A percentile compares a stretch with the other conserved stretches of the same genome.
These are phyloP conservation scores for Drosophila guanche DNA, from an alignment of 1,140 invertebrate genomes.

Conservation along the genomic window DNA sequence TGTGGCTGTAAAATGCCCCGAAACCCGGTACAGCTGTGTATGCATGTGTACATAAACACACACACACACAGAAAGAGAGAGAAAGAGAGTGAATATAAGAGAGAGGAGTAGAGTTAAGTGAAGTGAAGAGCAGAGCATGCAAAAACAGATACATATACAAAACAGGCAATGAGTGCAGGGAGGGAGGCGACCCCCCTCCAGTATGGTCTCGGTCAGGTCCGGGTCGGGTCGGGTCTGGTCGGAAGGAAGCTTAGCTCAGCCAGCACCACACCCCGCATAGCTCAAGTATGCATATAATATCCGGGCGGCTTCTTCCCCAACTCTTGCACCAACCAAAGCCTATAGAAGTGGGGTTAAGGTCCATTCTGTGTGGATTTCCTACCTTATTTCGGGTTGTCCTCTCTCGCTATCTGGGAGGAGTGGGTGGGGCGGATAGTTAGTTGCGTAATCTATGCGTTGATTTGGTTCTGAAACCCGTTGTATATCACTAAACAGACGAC, in stretches of 20 bases:
- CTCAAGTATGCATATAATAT: slow-evolving; percentile 82
- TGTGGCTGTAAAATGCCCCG: slow-evolving; percentile 79
- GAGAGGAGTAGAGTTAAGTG: slow-evolving; percentile 17
- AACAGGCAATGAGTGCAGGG: slow-evolving; percentile 38
- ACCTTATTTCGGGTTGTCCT: slow-evolving; percentile 21
- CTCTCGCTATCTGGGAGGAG: neutral
- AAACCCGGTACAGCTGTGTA: slow-evolving; percentile 72
- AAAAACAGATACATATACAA: slow-evolving; percentile 77
- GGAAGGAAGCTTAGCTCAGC: no score
- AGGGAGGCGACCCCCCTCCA: neutral
- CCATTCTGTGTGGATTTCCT: slow-evolving; percentile 51
- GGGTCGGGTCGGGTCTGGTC: slow-evolving; percentile 23
- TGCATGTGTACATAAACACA: slow-evolving; percentile 72
- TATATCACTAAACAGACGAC: slow-evolving; percentile 28
- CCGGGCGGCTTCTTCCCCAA: slow-evolving; percentile 72
- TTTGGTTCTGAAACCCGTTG: slow-evolving; percentile 61
- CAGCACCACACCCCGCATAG: slow-evolving; percentile 55
- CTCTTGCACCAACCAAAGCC: slow-evolving; percentile 29
- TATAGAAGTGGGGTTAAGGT: slow-evolving; percentile 15
- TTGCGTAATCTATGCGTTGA: slow-evolving; percentile 80
- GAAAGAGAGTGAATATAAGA: slow-evolving; percentile 19
- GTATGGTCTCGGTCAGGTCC: slow-evolving; percentile 1
- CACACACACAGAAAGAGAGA: slow-evolving; percentile 14
- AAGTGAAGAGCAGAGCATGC: slow-evolving; percentile 34
- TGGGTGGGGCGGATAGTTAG: slow-evolving; percentile 50